phyloP scores from a whole-genome alignment of 2,797 vertebrate species.

The Crypturellus tataupa region DNA sequence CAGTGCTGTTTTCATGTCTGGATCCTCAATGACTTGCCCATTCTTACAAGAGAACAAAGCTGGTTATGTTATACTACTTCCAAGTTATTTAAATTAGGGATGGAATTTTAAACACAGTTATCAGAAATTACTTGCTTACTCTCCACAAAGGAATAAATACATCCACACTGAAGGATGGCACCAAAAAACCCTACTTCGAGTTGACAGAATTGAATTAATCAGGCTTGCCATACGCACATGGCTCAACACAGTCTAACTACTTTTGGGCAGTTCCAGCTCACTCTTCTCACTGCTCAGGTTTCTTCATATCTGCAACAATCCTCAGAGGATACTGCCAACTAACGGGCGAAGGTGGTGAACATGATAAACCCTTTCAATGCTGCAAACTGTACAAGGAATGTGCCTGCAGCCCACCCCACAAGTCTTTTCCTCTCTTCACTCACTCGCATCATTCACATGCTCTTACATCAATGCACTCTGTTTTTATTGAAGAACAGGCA shows the following conservation, averaged over 20 bases:
- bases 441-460: neutral
- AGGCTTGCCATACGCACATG: fast-evolving
- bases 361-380: neutral
- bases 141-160: neutral
- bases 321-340: neutral
- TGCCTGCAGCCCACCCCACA: neutral
- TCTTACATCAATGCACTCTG: neutral
- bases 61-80: neutral
- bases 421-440: neutral
- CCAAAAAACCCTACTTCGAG: neutral
- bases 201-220: neutral
- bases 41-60: neutral
- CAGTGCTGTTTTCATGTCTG: neutral
- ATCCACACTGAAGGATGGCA: neutral
- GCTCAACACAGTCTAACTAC: neutral
- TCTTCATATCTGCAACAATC: neutral
- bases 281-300: neutral
- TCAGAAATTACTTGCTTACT: neutral
- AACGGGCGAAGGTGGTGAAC: neutral
- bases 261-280: neutral
- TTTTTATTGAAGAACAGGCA: neutral
- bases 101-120: fast-evolving
- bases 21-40: neutral
- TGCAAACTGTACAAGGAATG: neutral
- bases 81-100: neutral